A percentile compares a stretch with the other conserved stretches of the same genome.
Conservation (phyloP, 2,113 vertebrate species). For the Menura novaehollandiae region DNA sequence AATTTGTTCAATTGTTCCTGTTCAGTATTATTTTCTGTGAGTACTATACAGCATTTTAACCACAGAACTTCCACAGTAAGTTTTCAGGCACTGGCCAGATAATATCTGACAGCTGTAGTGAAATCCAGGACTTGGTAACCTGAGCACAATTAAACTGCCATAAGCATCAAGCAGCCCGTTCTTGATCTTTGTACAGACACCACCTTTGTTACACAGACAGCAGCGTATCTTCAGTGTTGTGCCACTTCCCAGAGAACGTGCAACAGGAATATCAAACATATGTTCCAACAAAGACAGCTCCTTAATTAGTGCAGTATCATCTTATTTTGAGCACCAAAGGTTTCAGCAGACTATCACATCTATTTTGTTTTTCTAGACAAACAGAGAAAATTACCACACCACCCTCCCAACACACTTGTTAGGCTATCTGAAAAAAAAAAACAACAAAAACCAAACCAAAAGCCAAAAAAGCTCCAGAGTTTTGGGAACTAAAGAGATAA, state of each 20-base stretch:
- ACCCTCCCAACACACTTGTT: background rate
- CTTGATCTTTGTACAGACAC: conserved; percentile 28
- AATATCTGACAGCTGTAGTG: background rate
- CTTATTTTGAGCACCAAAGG: background rate
- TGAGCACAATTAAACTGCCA: conserved; percentile 1
- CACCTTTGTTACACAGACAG: conserved; percentile 20
- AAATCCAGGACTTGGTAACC: conserved; percentile 10
- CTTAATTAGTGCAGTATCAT: background rate
- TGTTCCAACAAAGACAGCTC: background rate
- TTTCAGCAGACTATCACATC: conserved; percentile 17
- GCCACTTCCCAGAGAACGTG: background rate
- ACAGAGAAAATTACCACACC: background rate
- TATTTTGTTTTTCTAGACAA: background rate
- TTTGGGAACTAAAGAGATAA: background rate
- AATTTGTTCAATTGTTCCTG: background rate
- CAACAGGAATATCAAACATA: background rate
- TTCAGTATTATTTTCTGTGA: background rate
- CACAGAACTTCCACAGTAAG: background rate
- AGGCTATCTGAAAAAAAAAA: background rate
- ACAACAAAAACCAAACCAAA: background rate
- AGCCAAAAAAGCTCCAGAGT: background rate
- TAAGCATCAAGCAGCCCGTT: background rate
- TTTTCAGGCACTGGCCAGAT: background rate
- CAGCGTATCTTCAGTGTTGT: background rate
- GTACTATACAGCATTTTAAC: background rate